A percentile compares a stretch with the other conserved stretches of the same genome.
phyloP scores from a whole-genome alignment of 23 tunicate genomes.

The Styela plicata region DNA sequence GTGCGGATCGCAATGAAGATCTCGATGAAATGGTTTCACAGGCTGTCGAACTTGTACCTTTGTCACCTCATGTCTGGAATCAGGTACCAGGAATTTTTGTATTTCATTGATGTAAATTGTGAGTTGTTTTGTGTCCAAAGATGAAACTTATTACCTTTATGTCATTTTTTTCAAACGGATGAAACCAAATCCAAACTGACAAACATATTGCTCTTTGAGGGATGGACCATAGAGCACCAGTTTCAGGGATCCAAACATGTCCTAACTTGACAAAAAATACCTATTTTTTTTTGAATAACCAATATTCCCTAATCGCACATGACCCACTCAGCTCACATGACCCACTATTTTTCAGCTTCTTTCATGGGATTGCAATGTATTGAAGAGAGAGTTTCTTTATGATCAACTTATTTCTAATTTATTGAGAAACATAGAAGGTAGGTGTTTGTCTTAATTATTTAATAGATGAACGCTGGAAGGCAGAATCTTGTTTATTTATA shows the following conservation, averaged over 20 bases:
- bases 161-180: not conserved
- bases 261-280: too few relatives aligned
- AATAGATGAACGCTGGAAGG: not conserved
- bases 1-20: slow-evolving; percentile 27
- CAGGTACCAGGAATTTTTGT: too few relatives aligned
- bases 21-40: slow-evolving; percentile 51
- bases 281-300: too few relatives aligned
- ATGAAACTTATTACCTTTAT: not conserved
- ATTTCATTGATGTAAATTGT: too few relatives aligned
- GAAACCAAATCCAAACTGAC: too few relatives aligned
- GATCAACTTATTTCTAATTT: slow-evolving; percentile 56
- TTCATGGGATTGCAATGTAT: slow-evolving; percentile 58
- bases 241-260: too few relatives aligned
- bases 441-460: not conserved
- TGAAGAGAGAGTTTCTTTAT: slow-evolving; percentile 32
- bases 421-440: slow-evolving; percentile 25
- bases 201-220: too few relatives aligned
- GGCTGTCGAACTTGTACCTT: slow-evolving; percentile 46
- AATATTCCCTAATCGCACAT: too few relatives aligned
- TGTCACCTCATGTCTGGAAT: slow-evolving; percentile 60
- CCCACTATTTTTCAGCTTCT: slow-evolving; percentile 34
- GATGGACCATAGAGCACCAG: too few relatives aligned
- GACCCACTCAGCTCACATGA: too few relatives aligned
- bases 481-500: not conserved
- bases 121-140: not conserved